phyloP scores from a whole-genome alignment of 2,113 vertebrate genomes.

The Epinephelus cyanopodus region DNA sequence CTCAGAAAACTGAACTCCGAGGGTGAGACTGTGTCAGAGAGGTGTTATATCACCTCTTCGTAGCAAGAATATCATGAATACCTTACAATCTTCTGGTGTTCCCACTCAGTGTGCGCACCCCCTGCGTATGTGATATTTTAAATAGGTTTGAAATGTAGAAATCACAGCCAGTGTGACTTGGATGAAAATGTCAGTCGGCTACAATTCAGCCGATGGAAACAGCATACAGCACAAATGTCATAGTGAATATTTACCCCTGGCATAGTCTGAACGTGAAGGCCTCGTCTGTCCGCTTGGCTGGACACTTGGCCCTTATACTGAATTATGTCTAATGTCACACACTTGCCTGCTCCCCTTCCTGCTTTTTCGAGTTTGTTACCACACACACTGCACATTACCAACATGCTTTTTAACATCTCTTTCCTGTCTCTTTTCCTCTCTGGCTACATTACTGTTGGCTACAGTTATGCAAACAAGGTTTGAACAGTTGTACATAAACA shows the following conservation, averaged over 20 bases:
- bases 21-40: neutral
- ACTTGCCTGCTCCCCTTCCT: slow-evolving; percentile 60
- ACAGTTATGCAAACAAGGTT: slow-evolving; percentile 50
- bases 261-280: slow-evolving; percentile 67
- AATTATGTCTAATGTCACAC: slow-evolving; percentile 77
- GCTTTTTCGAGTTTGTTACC: slow-evolving; percentile 56
- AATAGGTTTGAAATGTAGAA: slow-evolving; percentile 63
- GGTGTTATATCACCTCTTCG: neutral
- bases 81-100: slow-evolving; percentile 5
- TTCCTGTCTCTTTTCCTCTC: slow-evolving; percentile 13
- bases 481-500: slow-evolving; percentile 39
- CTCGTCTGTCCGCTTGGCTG: slow-evolving; percentile 74
- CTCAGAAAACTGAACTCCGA: neutral
- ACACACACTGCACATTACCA: slow-evolving; percentile 23
- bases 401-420: slow-evolving; percentile 38
- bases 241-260: slow-evolving; percentile 76
- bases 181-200: slow-evolving; percentile 79
- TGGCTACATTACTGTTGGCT: slow-evolving; percentile 37
- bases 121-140: slow-evolving; percentile 63
- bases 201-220: slow-evolving; percentile 66
- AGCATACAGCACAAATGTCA: slow-evolving; percentile 79
- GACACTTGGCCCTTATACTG: slow-evolving; percentile 72
- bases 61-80: slow-evolving; percentile 2
- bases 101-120: neutral
- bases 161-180: slow-evolving; percentile 55